Percentiles rank a stretch among this genome's conserved stretches.
Evolutionary conservation across 2,797 vertebrate genomes (phyloP).

Genomic region (Chiloscyllium punctatum): DNA sequence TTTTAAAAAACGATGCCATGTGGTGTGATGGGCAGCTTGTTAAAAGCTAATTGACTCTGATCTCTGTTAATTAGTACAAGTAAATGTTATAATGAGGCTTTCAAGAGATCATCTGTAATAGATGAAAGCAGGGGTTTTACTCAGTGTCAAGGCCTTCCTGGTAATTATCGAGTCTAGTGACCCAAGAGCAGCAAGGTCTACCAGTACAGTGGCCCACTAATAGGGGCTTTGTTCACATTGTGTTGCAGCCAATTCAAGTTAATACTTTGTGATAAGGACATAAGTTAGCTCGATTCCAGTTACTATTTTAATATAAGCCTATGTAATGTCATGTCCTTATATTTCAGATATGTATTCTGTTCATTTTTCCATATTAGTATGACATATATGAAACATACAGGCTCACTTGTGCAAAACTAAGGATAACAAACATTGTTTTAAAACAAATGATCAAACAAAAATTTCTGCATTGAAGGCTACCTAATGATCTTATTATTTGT

Average conservation of each 20-base stretch:
- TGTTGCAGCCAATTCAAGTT: constrained; percentile 25
- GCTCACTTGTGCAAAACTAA: background rate
- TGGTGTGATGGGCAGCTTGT: constrained; percentile 64
- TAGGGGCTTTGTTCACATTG: constrained; percentile 42
- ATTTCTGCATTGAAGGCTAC: background rate
- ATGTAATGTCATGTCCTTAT: background rate
- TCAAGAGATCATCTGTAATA: constrained; percentile 73
- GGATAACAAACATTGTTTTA: background rate
- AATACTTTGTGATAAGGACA: constrained; percentile 30
- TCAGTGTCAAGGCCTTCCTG: constrained; percentile 64
- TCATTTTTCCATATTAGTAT: background rate
- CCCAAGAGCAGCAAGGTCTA: constrained; percentile 62
- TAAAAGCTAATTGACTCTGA: constrained; percentile 73
- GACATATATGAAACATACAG: background rate
- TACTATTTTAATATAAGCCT: background rate
- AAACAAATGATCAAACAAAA: background rate
- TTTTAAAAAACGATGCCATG: constrained; percentile 64
- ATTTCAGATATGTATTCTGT: background rate
- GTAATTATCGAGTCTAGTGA: constrained; percentile 69
- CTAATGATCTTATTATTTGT: background rate
- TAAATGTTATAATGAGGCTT: constrained; percentile 77
- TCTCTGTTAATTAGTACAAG: constrained; percentile 72
- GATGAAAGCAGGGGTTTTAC: constrained; percentile 75
- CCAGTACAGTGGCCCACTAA: constrained; percentile 47
- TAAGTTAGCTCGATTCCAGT: constrained; percentile 10